Evolutionary conservation across 2,797 vertebrate species (phyloP).

Genomic region (Tamandua tetradactyla): DNA sequence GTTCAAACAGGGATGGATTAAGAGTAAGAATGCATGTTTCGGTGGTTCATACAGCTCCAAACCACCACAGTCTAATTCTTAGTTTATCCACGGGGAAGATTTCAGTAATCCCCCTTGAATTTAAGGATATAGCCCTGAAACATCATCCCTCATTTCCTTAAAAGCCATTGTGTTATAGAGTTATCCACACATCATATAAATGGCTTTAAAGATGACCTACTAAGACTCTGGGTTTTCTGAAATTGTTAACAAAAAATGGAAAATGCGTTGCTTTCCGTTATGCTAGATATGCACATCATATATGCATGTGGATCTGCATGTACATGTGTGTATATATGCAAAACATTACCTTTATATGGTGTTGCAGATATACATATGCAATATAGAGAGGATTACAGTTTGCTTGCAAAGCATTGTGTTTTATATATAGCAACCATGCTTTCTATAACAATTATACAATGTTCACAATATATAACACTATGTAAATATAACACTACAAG

Average conservation of each 20-base stretch:
- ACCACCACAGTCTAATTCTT: not conserved
- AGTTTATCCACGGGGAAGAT: not conserved
- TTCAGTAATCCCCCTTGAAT: not conserved
- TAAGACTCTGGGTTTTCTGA: not conserved
- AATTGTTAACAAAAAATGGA: not conserved
- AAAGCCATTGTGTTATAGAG: not conserved
- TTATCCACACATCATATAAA: not conserved
- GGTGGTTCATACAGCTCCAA: too few species aligned
- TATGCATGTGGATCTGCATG: too few species aligned
- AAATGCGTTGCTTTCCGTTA: accelerated
- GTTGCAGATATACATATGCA: not conserved
- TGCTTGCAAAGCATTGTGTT: not conserved
- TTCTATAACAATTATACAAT: not conserved
- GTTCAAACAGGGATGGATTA: too few species aligned
- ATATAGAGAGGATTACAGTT: not conserved
- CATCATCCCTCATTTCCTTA: not conserved
- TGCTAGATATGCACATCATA: not conserved
- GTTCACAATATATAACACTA: not conserved
- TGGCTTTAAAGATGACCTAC: not conserved
- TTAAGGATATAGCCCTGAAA: accelerated
- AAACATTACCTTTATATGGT: not conserved
- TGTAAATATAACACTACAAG: not conserved
- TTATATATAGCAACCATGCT: not conserved
- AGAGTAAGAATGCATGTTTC: too few species aligned
- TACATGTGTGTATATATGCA: accelerated